Evolutionary conservation across 2,113 vertebrate species (phyloP).

Genomic region (Neodon shergylaensis): DNA sequence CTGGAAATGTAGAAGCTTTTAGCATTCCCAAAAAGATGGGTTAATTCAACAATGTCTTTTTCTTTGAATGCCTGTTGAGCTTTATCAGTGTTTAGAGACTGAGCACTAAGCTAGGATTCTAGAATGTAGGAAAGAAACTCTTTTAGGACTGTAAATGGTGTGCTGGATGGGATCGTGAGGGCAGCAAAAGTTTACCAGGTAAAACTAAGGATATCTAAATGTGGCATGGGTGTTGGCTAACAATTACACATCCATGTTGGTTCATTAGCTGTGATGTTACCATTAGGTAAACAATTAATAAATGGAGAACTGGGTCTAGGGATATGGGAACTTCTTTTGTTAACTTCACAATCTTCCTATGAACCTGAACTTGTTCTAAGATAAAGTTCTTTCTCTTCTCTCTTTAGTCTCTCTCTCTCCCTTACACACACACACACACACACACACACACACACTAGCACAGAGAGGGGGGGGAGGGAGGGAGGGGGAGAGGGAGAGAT

Average conservation of each 20-base stretch:
- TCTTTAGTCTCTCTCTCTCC: background rate
- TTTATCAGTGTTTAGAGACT: background rate
- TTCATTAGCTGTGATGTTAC: background rate
- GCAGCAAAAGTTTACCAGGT: background rate
- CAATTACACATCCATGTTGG: background rate
- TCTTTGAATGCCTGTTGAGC: background rate
- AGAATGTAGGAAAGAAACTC: background rate
- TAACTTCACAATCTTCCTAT: background rate
- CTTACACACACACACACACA: too few relatives aligned
- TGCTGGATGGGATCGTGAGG: background rate
- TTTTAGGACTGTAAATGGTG: background rate
- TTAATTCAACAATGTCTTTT: background rate
- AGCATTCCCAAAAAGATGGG: background rate
- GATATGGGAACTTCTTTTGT: background rate
- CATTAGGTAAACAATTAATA: background rate
- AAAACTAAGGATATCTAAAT: constrained; percentile 9
- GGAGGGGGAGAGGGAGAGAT: too few relatives aligned
- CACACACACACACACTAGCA: too few relatives aligned
- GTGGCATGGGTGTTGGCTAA: background rate
- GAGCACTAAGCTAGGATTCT: background rate
- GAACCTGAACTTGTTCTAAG: constrained; percentile 6
- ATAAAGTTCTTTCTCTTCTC: background rate
- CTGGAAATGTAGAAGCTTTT: background rate
- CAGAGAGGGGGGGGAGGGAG: too few relatives aligned
- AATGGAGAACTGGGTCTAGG: background rate